Conservation (phyloP, 1,140 invertebrate genomes). For the Formica selysi region DNA sequence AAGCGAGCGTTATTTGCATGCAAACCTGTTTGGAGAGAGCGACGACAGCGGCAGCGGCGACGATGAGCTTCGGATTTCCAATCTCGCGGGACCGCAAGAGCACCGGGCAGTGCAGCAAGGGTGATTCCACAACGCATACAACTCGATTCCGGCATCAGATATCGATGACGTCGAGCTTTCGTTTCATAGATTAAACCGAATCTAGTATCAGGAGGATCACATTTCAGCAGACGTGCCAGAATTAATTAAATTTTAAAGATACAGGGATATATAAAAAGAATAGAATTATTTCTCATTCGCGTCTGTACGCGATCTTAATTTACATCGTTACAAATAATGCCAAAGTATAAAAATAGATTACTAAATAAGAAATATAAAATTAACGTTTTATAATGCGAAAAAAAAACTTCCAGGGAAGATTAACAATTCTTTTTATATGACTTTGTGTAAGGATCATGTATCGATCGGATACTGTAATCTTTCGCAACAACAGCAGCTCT, state of each 20-base stretch:
- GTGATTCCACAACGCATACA: conserved; percentile 2
- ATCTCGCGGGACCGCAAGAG: conserved; percentile 64
- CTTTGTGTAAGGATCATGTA: neutral
- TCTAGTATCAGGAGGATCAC: neutral
- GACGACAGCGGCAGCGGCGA: neutral
- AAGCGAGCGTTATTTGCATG: conserved; percentile 72
- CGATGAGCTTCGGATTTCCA: conserved; percentile 67
- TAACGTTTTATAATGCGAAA: neutral
- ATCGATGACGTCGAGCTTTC: conserved; percentile 34
- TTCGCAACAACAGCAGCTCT: neutral
- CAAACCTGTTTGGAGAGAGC: conserved; percentile 69
- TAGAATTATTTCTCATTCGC: too few relatives aligned
- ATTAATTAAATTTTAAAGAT: neutral
- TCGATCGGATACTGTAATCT: conserved; percentile 41
- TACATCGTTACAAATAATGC: neutral
- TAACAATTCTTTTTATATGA: neutral
- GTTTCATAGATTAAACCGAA: conserved; percentile 21
- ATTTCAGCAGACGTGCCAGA: neutral
- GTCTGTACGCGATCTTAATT: neutral
- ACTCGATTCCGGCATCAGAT: conserved; percentile 38
- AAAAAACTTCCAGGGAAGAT: neutral
- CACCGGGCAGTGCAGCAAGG: conserved; percentile 9
- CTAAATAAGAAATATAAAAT: neutral
- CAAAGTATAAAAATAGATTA: neutral
- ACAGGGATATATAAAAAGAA: too few relatives aligned